phyloP scores from a whole-genome alignment of 2,113 vertebrate genomes.

The Xyrauchen texanus region DNA sequence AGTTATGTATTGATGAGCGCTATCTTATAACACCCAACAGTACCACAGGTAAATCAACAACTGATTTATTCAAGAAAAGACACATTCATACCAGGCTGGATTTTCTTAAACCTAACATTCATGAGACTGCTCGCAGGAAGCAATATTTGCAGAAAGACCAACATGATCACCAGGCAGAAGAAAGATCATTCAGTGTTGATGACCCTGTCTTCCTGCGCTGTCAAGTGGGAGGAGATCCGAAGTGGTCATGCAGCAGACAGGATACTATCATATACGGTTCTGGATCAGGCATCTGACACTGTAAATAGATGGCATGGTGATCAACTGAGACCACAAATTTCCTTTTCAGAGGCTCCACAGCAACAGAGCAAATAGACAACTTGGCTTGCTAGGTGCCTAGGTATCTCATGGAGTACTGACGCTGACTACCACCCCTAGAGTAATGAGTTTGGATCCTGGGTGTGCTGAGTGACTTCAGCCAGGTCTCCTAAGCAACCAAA shows the following conservation, averaged over 20 bases:
- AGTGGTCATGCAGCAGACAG: neutral
- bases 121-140: neutral
- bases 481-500: too few relatives aligned
- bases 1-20: neutral
- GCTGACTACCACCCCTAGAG: too few relatives aligned
- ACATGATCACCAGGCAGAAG: too few relatives aligned
- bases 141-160: constrained; percentile 30
- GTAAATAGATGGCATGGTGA: neutral
- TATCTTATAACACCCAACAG: neutral
- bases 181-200: too few relatives aligned
- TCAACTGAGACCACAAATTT: neutral
- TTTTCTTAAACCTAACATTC: neutral
- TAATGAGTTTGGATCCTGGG: too few relatives aligned
- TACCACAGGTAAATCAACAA: neutral
- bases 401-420: too few relatives aligned
- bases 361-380: too few relatives aligned
- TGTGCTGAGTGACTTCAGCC: too few relatives aligned
- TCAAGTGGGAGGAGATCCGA: too few relatives aligned
- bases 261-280: neutral
- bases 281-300: neutral
- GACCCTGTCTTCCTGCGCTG: neutral
- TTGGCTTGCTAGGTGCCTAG: too few relatives aligned
- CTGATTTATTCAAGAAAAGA: neutral
- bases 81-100: neutral
- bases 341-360: too few relatives aligned